Percentiles rank a stretch among this genome's conserved stretches.
phyloP scores from a whole-genome alignment of 2,797 vertebrate species.

The Urosaurus nigricauda region DNA sequence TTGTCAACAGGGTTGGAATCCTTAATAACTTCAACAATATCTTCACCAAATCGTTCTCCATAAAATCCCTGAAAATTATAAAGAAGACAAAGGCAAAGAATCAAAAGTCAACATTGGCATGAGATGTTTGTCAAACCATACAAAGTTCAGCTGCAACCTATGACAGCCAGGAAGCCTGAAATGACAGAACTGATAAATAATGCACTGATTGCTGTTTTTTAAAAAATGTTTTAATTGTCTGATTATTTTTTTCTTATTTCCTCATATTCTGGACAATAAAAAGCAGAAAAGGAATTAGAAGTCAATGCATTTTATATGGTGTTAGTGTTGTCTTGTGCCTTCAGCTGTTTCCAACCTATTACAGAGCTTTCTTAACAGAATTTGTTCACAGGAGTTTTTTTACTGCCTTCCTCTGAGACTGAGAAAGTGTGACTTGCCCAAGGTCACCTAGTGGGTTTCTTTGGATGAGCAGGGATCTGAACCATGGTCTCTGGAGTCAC shows the following conservation, averaged over 20 bases:
- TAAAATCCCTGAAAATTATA: slow-evolving; percentile 90
- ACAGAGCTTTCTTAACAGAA: no score
- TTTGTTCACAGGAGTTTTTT: no score
- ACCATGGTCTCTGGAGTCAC: no score
- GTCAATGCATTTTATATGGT: not conserved
- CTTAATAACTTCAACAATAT: slow-evolving; percentile 96
- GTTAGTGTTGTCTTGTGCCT: no score
- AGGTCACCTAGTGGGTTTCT: no score
- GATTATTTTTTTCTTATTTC: not conserved
- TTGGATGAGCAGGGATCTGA: no score
- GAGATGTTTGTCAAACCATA: slow-evolving; percentile 29
- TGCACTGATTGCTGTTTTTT: not conserved
- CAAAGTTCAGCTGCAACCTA: slow-evolving; percentile 43
- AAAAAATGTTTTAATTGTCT: no score
- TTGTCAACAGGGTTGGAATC: slow-evolving; percentile 99
- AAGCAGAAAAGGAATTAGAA: not conserved
- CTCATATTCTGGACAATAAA: not conserved
- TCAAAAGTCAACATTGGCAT: not conserved
- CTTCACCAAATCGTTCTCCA: slow-evolving; percentile 95
- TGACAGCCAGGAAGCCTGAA: not conserved
- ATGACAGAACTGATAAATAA: slow-evolving; percentile 63
- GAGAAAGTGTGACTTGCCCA: no score
- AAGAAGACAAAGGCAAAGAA: slow-evolving; percentile 42
- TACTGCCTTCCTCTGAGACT: no score
- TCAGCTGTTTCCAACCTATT: no score